Conservation (phyloP, 2,113 vertebrate genomes). For the Larimichthys crocea region DNA sequence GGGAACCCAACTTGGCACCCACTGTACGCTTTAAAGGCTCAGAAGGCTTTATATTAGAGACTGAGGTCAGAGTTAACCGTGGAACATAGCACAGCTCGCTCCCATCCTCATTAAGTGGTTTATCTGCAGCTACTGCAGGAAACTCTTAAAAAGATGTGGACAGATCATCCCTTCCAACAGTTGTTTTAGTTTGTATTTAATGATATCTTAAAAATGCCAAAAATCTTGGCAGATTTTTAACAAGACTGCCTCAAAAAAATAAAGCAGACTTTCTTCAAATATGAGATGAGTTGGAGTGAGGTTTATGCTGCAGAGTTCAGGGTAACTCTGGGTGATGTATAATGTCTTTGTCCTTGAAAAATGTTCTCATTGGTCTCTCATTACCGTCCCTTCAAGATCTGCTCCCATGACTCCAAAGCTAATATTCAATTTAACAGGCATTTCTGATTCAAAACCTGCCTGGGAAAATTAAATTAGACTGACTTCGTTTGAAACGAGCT, state of each 20-base stretch:
- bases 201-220: not conserved
- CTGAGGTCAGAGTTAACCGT: slow-evolving; percentile 25
- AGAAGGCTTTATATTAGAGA: slow-evolving; percentile 13
- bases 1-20: slow-evolving; percentile 41
- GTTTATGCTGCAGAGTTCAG: not conserved
- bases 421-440: slow-evolving; percentile 27
- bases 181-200: not conserved
- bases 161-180: not conserved
- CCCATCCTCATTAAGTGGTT: slow-evolving; percentile 17
- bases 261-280: not conserved
- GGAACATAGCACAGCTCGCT: slow-evolving; percentile 15
- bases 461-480: slow-evolving; percentile 48
- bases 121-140: slow-evolving; percentile 22
- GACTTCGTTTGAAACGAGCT: slow-evolving; percentile 42
- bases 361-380: not conserved
- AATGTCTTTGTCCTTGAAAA: slow-evolving; percentile 9
- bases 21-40: slow-evolving; percentile 11
- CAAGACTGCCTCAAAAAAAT: not conserved
- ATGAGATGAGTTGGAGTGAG: not conserved
- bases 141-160: slow-evolving; percentile 3
- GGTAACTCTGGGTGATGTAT: not conserved
- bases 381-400: slow-evolving; percentile 27
- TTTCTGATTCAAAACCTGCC: slow-evolving; percentile 28
- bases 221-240: not conserved
- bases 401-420: slow-evolving; percentile 43